Evolutionary conservation across 2,888 invertebrate species (phyloP), one percentile per base, ranked within the genome.

Genomic region (Empis livida): DNA sequence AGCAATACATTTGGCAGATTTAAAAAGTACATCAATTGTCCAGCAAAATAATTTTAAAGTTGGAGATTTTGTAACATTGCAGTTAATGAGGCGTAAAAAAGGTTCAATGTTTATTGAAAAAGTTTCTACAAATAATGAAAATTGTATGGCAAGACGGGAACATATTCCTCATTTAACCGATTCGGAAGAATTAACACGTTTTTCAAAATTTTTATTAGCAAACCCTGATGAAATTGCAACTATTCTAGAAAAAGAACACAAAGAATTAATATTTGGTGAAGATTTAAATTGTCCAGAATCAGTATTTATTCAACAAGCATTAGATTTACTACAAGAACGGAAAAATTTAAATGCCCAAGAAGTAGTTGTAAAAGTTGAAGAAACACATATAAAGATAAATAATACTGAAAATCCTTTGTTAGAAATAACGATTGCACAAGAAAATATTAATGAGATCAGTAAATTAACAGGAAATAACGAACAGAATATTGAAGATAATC

Each of bases 241-340:
- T 44, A 84, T 93, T 49, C 76, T 92, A 52, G 76, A 80, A 50
- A 73, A 80, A 44, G 94, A 95, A 68, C 75, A 77, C 46, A 61
- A 59, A 5, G 86, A 88, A 62, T 72, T 93, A 44, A 59, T 75
- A 53, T 62, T 64, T 5, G 80, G 81, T 61, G 79, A 80, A 44
- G 82, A 84, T 62, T 78, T 80, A 55, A 77, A 81, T 54, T 79
- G 78, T 57, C 85, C 91, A 2, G 94, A 95, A 71, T 77, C 81
- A 59, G 80, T 85, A 57, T 95, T 87, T 61, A 79, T 93, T 54
- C 82, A 92, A 62, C 80, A 89, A 68, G 94, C 94, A 13, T 67
- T 93, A 44, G 67, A 77, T 44, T 76, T 84, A 62, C 70, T 91
- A 10, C 71, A 61, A 8, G 61, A 62, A 40, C 57, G 67, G 3